Percentiles rank a stretch among this genome's conserved stretches.
Evolutionary conservation across 2,113 vertebrate genomes (phyloP).

Genomic region (Talpa occidentalis): DNA sequence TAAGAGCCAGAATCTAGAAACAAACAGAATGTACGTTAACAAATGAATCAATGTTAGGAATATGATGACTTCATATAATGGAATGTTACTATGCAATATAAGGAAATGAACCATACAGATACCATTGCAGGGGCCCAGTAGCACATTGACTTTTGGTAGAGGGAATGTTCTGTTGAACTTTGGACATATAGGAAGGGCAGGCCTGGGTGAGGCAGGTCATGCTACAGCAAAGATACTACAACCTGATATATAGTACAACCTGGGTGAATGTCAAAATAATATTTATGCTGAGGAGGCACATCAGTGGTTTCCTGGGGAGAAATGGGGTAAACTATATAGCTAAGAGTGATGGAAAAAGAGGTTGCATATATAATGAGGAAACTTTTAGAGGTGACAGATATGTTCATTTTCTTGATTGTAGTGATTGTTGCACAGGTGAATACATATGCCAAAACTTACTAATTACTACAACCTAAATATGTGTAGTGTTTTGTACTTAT

Average conservation of each 20-base stretch:
- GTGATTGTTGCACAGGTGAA: background rate
- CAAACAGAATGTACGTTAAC: background rate
- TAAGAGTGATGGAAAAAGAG: background rate
- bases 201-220: too few relatives aligned
- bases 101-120: background rate
- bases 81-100: background rate
- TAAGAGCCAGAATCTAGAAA: background rate
- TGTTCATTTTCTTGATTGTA: background rate
- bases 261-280: background rate
- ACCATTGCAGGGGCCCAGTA: too few relatives aligned
- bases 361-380: background rate
- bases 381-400: background rate
- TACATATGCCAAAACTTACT: background rate
- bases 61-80: background rate
- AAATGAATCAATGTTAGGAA: background rate
- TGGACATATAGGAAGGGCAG: too few relatives aligned
- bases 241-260: too few relatives aligned
- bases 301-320: background rate
- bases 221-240: too few relatives aligned
- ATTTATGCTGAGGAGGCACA: background rate
- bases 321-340: background rate
- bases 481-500: background rate
- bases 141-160: too few relatives aligned
- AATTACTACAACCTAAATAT: background rate
- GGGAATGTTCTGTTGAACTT: too few relatives aligned